Percentiles rank a stretch among this genome's conserved stretches.
These are phyloP conservation scores for Origma solitaria DNA, from an alignment of 2,113 vertebrate genomes.

Conservation along the genomic window DNA sequence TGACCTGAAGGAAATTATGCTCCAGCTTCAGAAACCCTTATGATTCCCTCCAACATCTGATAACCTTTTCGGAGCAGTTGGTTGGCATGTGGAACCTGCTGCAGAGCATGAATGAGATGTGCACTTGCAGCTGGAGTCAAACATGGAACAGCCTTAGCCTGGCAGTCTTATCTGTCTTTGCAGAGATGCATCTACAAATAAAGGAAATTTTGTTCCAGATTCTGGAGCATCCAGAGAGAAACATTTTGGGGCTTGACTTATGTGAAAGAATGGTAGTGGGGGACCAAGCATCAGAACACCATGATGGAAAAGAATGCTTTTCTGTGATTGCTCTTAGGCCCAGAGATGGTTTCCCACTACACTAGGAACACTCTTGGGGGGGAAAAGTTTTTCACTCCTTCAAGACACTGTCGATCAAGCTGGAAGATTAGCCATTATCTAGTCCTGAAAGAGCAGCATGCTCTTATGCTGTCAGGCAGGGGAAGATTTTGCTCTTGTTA, in stretches of 20 bases:
- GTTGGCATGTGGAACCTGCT: background rate
- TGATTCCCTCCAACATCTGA: background rate
- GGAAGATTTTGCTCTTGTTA: background rate
- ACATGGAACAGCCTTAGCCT: background rate
- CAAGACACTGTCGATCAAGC: background rate
- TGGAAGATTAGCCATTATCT: background rate
- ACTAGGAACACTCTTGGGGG: background rate
- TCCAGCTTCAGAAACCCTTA: background rate
- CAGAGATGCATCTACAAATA: background rate
- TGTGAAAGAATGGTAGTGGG: fast-evolving
- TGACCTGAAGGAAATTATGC: background rate
- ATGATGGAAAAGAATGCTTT: background rate
- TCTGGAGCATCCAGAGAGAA: background rate
- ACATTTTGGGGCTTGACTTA: background rate
- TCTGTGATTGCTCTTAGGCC: background rate
- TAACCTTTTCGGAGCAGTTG: background rate
- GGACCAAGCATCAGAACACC: background rate
- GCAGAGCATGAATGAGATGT: background rate
- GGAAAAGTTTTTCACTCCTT: background rate
- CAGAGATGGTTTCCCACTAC: background rate
- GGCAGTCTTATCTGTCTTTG: background rate
- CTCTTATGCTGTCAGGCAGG: background rate
- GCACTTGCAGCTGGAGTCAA: background rate
- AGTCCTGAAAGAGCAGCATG: background rate
- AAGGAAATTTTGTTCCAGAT: background rate